Evolutionary conservation across 1,140 invertebrate species (phyloP).

Genomic region (Heliconius melpomene): DNA sequence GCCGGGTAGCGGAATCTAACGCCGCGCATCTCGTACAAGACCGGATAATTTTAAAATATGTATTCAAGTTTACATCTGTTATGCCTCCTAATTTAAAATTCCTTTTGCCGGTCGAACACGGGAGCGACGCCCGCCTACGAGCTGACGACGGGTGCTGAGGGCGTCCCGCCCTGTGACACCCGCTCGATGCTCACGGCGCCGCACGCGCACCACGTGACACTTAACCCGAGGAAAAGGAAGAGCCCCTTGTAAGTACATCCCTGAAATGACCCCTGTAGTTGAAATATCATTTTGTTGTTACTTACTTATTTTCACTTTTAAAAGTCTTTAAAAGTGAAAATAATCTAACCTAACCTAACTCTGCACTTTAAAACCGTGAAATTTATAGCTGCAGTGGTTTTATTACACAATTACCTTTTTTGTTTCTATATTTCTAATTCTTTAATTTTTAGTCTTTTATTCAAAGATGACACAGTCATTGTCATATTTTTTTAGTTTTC

Average conservation of each 20-base stretch:
- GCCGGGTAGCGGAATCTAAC: neutral
- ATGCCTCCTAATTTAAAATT: constrained; percentile 5
- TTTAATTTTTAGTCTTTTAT: too few species aligned
- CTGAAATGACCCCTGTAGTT: too few species aligned
- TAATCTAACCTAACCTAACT: too few species aligned
- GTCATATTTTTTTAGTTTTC: too few species aligned
- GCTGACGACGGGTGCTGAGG: constrained; percentile 56
- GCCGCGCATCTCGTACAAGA: neutral
- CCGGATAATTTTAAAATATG: neutral
- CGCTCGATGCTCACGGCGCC: constrained; percentile 35
- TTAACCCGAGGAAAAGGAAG: constrained; percentile 24
- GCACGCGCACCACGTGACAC: constrained; percentile 38
- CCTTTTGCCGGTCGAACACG: constrained; percentile 44
- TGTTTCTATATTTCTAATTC: too few species aligned
- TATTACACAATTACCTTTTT: too few species aligned
- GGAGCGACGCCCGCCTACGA: constrained; percentile 56
- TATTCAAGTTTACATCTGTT: neutral
- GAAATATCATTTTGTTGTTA: too few species aligned
- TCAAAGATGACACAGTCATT: too few species aligned
- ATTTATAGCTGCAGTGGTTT: too few species aligned
- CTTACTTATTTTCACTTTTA: neutral
- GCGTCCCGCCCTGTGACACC: constrained; percentile 35
- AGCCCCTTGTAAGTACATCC: constrained; percentile 11
- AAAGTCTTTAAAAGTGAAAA: too few species aligned
- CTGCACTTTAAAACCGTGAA: too few species aligned